A percentile compares a stretch with the other conserved stretches of the same genome.
phyloP scores from a whole-genome alignment of 1,140 invertebrate genomes.

The Phymorhynchus buccinoides region DNA sequence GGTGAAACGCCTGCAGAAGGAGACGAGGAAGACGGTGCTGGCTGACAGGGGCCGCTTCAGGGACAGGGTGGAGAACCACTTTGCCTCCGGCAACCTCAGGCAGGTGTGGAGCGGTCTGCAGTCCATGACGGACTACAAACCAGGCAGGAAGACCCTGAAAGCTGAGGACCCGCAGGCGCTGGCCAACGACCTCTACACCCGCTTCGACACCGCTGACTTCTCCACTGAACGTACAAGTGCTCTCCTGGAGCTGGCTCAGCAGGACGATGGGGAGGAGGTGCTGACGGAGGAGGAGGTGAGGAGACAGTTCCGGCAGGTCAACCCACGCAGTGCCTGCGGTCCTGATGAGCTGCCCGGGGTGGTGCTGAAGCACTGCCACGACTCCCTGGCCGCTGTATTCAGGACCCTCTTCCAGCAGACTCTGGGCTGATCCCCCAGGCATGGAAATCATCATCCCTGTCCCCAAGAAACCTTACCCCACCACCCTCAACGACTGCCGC shows the following conservation, averaged over 20 bases:
- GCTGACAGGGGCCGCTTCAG: neutral
- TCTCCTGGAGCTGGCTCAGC: neutral
- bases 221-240: neutral
- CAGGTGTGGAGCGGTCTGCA: neutral
- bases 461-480: neutral
- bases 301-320: neutral
- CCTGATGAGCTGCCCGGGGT: neutral
- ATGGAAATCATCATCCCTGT: constrained; percentile 11
- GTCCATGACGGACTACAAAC: neutral
- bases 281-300: no score
- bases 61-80: neutral
- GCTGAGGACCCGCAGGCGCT: neutral
- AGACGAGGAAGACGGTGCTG: neutral
- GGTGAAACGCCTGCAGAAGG: neutral
- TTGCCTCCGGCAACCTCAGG: neutral
- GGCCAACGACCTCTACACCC: neutral
- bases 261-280: no score
- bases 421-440: neutral
- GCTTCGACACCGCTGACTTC: neutral
- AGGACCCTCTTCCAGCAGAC: neutral
- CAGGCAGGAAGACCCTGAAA: neutral
- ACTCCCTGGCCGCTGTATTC: neutral
- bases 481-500: neutral
- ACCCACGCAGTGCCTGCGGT: neutral
- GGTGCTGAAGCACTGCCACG: neutral